phyloP scores from a whole-genome alignment of 2,888 invertebrate genomes.

The Archaeoteleia sp. region DNA sequence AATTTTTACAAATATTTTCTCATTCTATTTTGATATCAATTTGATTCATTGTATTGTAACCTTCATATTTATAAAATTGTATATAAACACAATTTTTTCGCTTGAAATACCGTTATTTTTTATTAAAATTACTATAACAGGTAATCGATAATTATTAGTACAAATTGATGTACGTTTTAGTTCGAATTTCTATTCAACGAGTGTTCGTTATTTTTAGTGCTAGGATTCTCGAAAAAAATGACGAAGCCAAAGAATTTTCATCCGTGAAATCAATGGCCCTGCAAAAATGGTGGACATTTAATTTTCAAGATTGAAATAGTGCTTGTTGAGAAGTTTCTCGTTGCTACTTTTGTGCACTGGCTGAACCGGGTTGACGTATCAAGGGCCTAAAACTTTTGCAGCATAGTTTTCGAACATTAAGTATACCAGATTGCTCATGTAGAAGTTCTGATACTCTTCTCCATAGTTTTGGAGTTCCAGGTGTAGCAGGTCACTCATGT shows the following conservation, averaged over 20 bases:
- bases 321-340: constrained; percentile 39
- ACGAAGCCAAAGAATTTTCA: too few relatives aligned
- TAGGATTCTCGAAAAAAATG: constrained; percentile 20
- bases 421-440: constrained; percentile 49
- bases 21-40: too few relatives aligned
- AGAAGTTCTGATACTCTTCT: constrained; percentile 34
- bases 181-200: too few relatives aligned
- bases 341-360: constrained; percentile 35
- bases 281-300: constrained; percentile 47
- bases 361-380: constrained; percentile 41
- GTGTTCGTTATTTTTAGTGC: too few relatives aligned
- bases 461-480: constrained; percentile 31
- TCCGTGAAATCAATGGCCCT: constrained; percentile 43
- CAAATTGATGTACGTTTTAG: too few relatives aligned
- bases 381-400: constrained; percentile 46
- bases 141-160: too few relatives aligned
- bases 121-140: too few relatives aligned
- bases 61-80: too few relatives aligned
- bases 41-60: too few relatives aligned
- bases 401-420: constrained; percentile 49
- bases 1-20: too few relatives aligned
- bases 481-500: constrained; percentile 32
- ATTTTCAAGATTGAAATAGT: constrained; percentile 34
- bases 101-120: too few relatives aligned
- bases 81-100: too few relatives aligned